Base-by-base conservation (phyloP, 2,888 invertebrate species). In the Cyaniris semiargus region DNA sequence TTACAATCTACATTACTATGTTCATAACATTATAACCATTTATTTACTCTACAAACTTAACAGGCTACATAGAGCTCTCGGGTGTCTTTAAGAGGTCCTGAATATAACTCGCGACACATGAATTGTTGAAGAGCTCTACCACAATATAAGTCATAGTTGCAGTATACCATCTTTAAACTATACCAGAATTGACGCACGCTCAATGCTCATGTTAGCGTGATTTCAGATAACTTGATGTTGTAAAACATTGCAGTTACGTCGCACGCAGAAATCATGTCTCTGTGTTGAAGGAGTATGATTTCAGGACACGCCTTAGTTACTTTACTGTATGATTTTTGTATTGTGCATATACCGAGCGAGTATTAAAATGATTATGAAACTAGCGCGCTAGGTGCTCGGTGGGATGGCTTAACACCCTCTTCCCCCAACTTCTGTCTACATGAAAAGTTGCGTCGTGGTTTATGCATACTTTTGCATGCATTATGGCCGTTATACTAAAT, bases 291-390 rank as follows among this genome's bases (percentile, higher is more conserved):
- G 44, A n/a, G n/a, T n/a, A n/a, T n/a, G n/a, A 44, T 10, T 44
- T 13, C 10, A 44, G 3, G 15, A 53, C 13, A 18, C 53, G 4
- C 5, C 18, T 18, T 18, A 18, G 18, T 53, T 53, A 18, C 53
- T 18, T 13, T 53, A 53, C 53, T 53, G 53, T 1, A 53, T 53
- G 53, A 58, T 21, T 10, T 21, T 7, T 58, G 21, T 21, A 58
- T 21, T 21, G 21, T 66, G 4, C 27, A 27, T 66, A 66, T 15
- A 5, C 27, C 27, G 66, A 66, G 80, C 79, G 84, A 84, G 90
- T 91, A 93, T 93, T 92, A 93, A 94, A 93, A 94, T 94, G 91
- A 92, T 93, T 93, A 94, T 93, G 88, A 93, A 92, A 91, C 90
- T 89, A 86, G 86, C 83, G 85, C 89, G 89, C 89, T 90, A 90